Evolutionary conservation across 2,113 vertebrate species (phyloP).

Genomic region (Siniperca knerii): DNA sequence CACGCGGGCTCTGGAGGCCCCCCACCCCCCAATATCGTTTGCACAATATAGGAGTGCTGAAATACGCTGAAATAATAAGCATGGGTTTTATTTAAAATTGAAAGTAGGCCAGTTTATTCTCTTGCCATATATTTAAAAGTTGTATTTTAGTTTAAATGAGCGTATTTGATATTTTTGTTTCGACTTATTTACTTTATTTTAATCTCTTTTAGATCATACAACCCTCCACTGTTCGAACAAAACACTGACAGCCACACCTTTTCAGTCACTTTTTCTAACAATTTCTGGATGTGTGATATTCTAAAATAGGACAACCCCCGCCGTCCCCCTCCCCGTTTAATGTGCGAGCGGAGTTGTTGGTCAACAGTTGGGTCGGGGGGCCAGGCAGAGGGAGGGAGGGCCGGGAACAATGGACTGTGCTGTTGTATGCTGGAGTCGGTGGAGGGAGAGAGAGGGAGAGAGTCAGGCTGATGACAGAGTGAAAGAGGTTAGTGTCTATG

Average conservation of each 20-base stretch:
- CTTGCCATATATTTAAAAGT: not conserved
- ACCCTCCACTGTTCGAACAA: no score
- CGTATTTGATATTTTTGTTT: not conserved
- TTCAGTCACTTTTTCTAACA: conserved; percentile 11
- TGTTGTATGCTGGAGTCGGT: conserved; percentile 83
- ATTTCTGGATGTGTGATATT: conserved; percentile 87
- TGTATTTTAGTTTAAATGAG: not conserved
- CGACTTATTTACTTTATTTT: not conserved
- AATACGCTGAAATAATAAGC: not conserved
- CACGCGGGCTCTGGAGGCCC: conserved; percentile 55
- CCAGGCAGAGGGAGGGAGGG: conserved; percentile 78
- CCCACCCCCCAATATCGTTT: not conserved
- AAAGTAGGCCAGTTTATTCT: not conserved
- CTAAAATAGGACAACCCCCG: conserved; percentile 88
- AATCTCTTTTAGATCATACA: not conserved
- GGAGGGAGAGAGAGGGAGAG: conserved; percentile 63
- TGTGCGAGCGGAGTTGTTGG: conserved; percentile 82
- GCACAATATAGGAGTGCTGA: not conserved
- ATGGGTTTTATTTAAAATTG: not conserved
- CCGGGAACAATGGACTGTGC: conserved; percentile 92
- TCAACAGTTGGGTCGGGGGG: conserved; percentile 83
- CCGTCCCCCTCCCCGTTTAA: conserved; percentile 59
- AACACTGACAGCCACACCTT: not conserved
- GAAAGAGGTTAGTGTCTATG: conserved; percentile 84
- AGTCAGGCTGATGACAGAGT: conserved; percentile 74